Conservation (phyloP, 2,113 vertebrate species). For the Stegastes partitus region DNA sequence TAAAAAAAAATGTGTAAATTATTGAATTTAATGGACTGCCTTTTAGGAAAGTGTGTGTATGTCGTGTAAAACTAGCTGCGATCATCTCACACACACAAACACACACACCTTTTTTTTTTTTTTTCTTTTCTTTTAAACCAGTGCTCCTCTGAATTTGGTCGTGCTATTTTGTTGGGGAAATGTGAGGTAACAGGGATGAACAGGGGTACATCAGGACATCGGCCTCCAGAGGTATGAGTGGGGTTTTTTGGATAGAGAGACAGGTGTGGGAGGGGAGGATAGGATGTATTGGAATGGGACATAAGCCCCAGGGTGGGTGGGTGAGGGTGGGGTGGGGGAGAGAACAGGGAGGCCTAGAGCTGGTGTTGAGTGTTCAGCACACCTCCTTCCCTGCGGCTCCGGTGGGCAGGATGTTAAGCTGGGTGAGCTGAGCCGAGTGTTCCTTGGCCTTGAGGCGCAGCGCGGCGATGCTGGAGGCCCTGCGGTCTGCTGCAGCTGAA, state of each 20-base stretch:
- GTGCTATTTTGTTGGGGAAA: slow-evolving; percentile 83
- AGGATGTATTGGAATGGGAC: slow-evolving; percentile 62
- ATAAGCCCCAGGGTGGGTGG: slow-evolving; percentile 33
- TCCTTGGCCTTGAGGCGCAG: slow-evolving; percentile 97
- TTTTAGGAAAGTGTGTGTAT: slow-evolving; percentile 19
- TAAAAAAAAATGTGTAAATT: background rate
- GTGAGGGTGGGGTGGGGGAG: slow-evolving; percentile 1
- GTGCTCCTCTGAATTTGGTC: slow-evolving; percentile 90
- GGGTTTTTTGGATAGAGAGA: background rate
- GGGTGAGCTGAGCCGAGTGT: slow-evolving; percentile 97
- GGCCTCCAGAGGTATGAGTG: slow-evolving; percentile 62
- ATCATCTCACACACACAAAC: slow-evolving; percentile 48
- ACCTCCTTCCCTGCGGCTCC: slow-evolving; percentile 96
- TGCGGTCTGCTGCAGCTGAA: slow-evolving; percentile 90
- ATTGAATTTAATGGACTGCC: slow-evolving; percentile 3
- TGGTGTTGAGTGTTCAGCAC: slow-evolving; percentile 88
- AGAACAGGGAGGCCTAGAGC: slow-evolving; percentile 50
- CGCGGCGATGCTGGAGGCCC: slow-evolving; percentile 95
- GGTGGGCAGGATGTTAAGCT: slow-evolving; percentile 97
- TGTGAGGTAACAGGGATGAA: slow-evolving; percentile 66
- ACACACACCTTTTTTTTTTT: slow-evolving; percentile 66
- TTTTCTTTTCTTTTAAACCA: slow-evolving; percentile 63
- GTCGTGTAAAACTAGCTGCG: slow-evolving; percentile 15
- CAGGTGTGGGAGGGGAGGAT: background rate
- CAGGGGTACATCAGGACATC: slow-evolving; percentile 49